A percentile compares a stretch with the other conserved stretches of the same genome.
phyloP scores from a whole-genome alignment of 2,797 vertebrate species.

The Chelmon rostratus region DNA sequence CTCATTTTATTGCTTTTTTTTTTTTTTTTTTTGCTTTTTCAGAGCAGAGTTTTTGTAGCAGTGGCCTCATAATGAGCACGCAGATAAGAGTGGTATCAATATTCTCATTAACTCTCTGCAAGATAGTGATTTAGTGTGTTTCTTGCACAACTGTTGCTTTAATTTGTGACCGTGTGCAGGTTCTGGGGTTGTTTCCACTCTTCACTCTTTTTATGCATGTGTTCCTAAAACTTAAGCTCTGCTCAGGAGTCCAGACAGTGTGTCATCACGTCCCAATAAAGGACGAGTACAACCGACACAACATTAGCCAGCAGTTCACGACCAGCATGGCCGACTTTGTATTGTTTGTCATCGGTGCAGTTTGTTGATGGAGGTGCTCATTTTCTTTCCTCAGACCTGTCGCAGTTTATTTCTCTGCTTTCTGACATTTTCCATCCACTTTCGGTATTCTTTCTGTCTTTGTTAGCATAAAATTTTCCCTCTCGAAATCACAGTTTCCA shows the following conservation, averaged over 20 bases:
- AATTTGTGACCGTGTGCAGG: not conserved
- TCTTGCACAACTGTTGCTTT: not conserved
- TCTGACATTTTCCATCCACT: not conserved
- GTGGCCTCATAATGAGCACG: not conserved
- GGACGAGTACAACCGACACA: not conserved
- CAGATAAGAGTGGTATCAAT: not conserved
- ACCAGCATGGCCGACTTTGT: too few relatives aligned
- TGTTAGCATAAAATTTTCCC: not conserved
- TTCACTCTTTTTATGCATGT: too few relatives aligned
- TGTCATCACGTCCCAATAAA: slow-evolving; percentile 5
- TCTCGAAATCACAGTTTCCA: not conserved
- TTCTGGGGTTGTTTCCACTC: slow-evolving; percentile 21
- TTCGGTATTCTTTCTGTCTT: not conserved
- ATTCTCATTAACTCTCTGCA: not conserved
- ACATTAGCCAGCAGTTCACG: not conserved
- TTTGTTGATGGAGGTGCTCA: not conserved
- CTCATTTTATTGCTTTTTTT: too few relatives aligned
- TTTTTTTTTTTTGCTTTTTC: too few relatives aligned
- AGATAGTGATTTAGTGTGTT: not conserved
- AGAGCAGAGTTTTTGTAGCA: too few relatives aligned
- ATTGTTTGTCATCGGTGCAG: not conserved
- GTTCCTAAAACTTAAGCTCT: not conserved
- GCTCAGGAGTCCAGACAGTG: not conserved
- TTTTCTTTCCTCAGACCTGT: not conserved
- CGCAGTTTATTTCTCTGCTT: not conserved